Base-by-base conservation (phyloP, 2,797 vertebrate species). In the Percopsis omiscomaycus region DNA sequence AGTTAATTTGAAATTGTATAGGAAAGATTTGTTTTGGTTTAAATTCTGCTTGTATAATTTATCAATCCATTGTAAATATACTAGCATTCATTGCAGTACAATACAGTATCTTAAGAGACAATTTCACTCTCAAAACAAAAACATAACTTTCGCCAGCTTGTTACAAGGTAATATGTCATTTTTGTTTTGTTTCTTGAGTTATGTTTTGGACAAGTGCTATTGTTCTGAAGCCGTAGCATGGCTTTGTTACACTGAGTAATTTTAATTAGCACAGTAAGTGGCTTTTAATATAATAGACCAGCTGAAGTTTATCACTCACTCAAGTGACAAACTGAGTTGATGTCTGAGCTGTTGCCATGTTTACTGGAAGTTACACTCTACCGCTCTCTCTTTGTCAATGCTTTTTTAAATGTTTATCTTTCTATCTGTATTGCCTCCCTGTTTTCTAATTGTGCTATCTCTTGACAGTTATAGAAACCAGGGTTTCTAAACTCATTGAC, bases 341-440 rank as follows among this genome's bases (percentile, higher is more conserved):
- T 75, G 75, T 61, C 50, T 47, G 42, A 46, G 64, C 59, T 71
- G 72, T 60, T 68, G 69, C 66, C 61, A 64, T 81, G 78, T 84
- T 79, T 46, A 59, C 66, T 72, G 68, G 65, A 62, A 75, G 70
- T 73, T 64, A 28, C 52, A 27, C 14, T 48, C n/a, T 30, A 14
- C 13, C 75, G 77, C 74, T 68, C 73, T 55, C 61, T 69, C 46
- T 30, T 14, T 52, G 48, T 66, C 61, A 55, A 30, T 44, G 59
- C 47, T 53, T 69, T 75, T 54, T 55, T 77, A 71, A 62, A 64
- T 81, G 70, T 79, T 80, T 83, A 73, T 83, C 80, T 60, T 73
- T 59, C 70, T 55, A 22, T 22, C 75, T 74, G 56, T 75, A 71
- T 72, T 61, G 30, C n/a, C 55, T 54, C 56, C 14, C 22, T 14